Percentiles rank a stretch among this genome's conserved stretches.
phyloP scores from a whole-genome alignment of 1,140 invertebrate genomes.

The Phthorimaea operculella region DNA sequence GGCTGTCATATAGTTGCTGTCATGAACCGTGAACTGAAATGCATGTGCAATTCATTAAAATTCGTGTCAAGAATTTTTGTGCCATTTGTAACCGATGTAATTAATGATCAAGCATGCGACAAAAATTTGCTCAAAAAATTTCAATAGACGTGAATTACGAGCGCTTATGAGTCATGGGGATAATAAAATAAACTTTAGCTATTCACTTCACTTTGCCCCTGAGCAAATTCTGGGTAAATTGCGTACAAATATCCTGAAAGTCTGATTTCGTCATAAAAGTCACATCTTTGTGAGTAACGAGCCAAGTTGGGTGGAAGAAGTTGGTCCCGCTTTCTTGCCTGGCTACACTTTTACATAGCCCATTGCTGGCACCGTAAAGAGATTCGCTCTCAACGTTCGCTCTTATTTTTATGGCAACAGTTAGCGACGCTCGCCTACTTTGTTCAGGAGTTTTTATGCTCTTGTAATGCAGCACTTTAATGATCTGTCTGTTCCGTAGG shows the following conservation, averaged over 20 bases:
- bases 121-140: not conserved
- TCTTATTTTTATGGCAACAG: no score
- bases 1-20: no score
- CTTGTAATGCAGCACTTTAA: no score
- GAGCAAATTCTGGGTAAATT: constrained; percentile 28
- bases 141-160: not conserved
- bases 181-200: constrained; percentile 1
- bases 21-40: no score
- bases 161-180: not conserved
- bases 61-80: no score
- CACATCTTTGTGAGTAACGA: constrained; percentile 54
- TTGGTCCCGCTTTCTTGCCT: not conserved
- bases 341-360: not conserved
- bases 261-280: constrained; percentile 52
- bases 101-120: not conserved
- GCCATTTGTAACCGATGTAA: no score
- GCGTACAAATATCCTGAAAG: constrained; percentile 48
- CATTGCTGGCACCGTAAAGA: no score
- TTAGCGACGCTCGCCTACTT: no score
- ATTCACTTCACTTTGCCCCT: not conserved
- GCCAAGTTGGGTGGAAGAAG: constrained; percentile 49
- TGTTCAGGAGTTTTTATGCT: no score
- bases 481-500: no score
- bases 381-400: no score
- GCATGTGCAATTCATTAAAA: no score